Percentiles rank a stretch among this genome's conserved stretches.
Conservation (phyloP, 2,888 invertebrate species). For the Lumbricus terrestris region DNA sequence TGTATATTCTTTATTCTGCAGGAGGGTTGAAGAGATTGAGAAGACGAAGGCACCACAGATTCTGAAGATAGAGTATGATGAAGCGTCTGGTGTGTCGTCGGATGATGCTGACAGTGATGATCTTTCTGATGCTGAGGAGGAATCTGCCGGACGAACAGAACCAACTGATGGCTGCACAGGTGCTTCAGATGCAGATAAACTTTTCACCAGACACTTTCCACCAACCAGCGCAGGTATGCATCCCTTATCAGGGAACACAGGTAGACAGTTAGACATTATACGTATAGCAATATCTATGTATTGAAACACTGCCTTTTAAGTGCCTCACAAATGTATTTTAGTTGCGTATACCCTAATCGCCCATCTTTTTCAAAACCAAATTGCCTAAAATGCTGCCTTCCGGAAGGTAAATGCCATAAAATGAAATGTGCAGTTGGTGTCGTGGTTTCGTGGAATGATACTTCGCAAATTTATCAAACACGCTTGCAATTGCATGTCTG, state of each 20-base stretch:
- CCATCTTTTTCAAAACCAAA: too few relatives aligned
- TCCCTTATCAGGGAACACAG: background rate
- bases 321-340: background rate
- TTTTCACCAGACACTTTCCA: background rate
- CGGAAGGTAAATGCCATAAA: too few relatives aligned
- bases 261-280: background rate
- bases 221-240: background rate
- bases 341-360: too few relatives aligned
- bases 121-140: background rate
- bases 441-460: too few relatives aligned
- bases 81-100: constrained; percentile 33
- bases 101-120: constrained; percentile 24
- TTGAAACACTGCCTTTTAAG: background rate
- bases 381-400: too few relatives aligned
- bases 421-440: too few relatives aligned
- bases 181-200: constrained; percentile 5
- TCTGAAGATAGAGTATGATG: constrained; percentile 50
- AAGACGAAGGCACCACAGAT: constrained; percentile 50
- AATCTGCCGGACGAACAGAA: background rate
- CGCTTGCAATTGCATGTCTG: too few relatives aligned
- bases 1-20: constrained; percentile 30
- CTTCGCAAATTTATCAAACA: too few relatives aligned
- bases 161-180: background rate
- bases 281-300: background rate
- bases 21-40: constrained; percentile 47